These are phyloP conservation scores for Trissolcus japonicus DNA, from an alignment of 2,888 invertebrate genomes.

Conservation along the genomic window DNA sequence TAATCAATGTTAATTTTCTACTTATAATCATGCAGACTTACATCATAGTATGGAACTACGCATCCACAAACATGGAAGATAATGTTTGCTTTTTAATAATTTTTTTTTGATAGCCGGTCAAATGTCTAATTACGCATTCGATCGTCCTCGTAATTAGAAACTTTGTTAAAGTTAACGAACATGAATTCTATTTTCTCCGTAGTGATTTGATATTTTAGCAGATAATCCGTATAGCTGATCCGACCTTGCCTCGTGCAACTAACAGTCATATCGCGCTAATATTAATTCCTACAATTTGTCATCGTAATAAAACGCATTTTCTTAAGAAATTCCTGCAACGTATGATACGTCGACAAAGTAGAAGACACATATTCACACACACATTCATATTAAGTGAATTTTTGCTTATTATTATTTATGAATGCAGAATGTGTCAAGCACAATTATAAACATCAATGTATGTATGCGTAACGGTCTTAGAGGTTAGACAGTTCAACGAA, in stretches of 20 bases:
- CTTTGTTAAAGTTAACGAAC: background rate
- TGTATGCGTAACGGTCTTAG: conserved; percentile 11
- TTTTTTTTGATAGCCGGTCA: background rate
- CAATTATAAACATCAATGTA: background rate
- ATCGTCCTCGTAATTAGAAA: background rate
- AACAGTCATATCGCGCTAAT: no score
- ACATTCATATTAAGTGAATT: background rate
- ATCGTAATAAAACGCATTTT: conserved; percentile 12
- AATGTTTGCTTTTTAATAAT: background rate
- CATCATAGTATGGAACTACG: background rate
- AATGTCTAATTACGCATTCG: conserved; percentile 1
- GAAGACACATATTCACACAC: no score
- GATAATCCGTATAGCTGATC: background rate
- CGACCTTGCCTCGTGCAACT: no score
- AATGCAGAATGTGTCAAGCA: background rate
- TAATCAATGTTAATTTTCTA: conserved; percentile 8
- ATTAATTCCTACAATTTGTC: conserved; percentile 19
- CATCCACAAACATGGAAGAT: background rate
- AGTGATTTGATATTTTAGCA: background rate
- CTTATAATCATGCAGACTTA: conserved; percentile 3
- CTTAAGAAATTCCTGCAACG: conserved; percentile 9
- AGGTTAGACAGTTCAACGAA: conserved; percentile 20
- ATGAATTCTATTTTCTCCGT: background rate
- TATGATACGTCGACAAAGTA: background rate
- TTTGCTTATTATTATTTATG: conserved; percentile 3